Evolutionary conservation across 2,797 vertebrate genomes (phyloP), one percentile per base, ranked within the genome.

Genomic region (Urophycis tenuis): DNA sequence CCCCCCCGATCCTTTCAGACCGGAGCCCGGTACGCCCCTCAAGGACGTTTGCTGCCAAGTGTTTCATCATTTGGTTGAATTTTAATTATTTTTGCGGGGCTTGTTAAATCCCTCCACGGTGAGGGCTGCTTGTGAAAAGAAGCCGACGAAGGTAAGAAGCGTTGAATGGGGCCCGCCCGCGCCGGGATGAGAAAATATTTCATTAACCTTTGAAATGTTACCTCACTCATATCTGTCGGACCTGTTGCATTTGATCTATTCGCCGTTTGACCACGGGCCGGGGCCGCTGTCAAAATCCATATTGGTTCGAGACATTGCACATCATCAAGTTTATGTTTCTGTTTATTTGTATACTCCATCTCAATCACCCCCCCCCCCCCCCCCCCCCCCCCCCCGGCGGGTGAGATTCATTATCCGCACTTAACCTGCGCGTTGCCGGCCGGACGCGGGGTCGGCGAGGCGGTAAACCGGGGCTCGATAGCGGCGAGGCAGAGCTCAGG

Each of bases 61-160:
- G 82, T 92, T 93, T 91, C 90, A 90, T 91, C 87, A 91, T 90
- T 91, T 88, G 82, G 84, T 75, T 87, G 84, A 89, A 90, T 91
- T 90, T 87, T 87, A 90, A 91, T 91, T 90, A 89, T 90, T 88
- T 88, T 91, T 86, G 82, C 80, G 76, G 53, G 85, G 79, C 88
- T 87, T 75, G 86, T 88, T 87, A 85, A 85, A 84, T 87, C 85
- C 87, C 85, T 70, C 74, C 71, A 81, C 70, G 60, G 45, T 31
- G 84, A 85, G 81, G 81, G 11, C 80, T 75, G 1, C 41, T 84
- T 79, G 83, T 85, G 81, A 87, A 87, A 83, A 67, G 78, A 75
- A 82, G 32, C 25, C 83, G 86, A 86, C 88, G 82, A 87, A 84
- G 82, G 83, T 88, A 74, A 77, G 85, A 83, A 75, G 83, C 78